Evolutionary conservation across 2,888 invertebrate species (phyloP), one percentile per base, ranked within the genome.

Genomic region (Polia nebulosa): DNA sequence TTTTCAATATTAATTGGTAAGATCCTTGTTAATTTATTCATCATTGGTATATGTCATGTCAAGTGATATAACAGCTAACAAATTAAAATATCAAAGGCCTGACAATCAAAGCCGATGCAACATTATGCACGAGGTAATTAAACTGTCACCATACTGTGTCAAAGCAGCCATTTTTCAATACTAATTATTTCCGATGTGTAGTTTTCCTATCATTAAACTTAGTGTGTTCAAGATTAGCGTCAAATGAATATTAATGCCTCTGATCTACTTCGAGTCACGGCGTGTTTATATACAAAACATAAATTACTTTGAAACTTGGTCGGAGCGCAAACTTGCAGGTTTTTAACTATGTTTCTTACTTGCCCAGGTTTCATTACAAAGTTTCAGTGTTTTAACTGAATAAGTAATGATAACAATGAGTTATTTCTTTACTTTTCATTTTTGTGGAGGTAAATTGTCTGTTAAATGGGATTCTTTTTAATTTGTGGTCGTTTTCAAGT

Each of bases 291-390:
- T 61, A 66, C 65, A 72, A 34, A 51, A 62, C 63, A 27, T 63
- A 72, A 78, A 75, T 72, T 72, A 76, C 66, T 80, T 78, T 36
- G 9, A 49, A 80, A 80, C 77, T 74, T 77, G 17, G n/a, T 44
- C 8, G 27, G 1, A 47, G 25, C 22, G 49, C 17, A 25, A 63
- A 53, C 59, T 73, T 53, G 52, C 29, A 25, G 41, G 20, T 49
- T 55, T 56, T 67, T 59, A 60, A 67, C 47, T 56, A 63, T 25
- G 47, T 57, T 63, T 53, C 29, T 71, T 36, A 39, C n/a, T 57
- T 58, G 11, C 47, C 8, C 65, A 29, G 57, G 60, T 64, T 58
- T 53, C 41, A 61, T 77, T 32, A 64, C 0, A 47, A 77, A 72
- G 41, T 77, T 77, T n/a, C 44, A 49, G 17, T 45, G 51, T 34